Evolutionary conservation across 2,113 vertebrate species (phyloP).

Genomic region (Tachuris rubrigastra): DNA sequence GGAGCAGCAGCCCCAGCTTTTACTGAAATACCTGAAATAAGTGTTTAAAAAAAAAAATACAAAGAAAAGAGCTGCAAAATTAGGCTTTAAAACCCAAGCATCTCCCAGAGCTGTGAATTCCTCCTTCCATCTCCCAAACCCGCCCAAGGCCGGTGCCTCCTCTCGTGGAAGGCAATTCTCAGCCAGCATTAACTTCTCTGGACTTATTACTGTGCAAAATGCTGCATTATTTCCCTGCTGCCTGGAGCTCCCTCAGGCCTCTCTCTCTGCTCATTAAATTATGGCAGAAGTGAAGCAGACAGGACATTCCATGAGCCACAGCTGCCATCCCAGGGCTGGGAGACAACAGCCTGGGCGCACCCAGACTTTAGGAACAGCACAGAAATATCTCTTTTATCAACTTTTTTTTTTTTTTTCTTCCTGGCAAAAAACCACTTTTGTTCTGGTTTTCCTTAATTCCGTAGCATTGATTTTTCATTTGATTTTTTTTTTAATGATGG

Average conservation of each 20-base stretch:
- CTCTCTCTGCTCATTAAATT: neutral
- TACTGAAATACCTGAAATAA: neutral
- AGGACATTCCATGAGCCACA: fast-evolving
- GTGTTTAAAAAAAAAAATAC: fast-evolving
- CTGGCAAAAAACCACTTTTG: neutral
- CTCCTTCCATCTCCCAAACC: neutral
- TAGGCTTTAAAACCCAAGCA: neutral
- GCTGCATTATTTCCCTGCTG: neutral
- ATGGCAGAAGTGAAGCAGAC: neutral
- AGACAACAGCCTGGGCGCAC: neutral
- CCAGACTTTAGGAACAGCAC: neutral
- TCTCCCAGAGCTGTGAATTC: neutral
- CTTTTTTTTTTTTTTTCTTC: neutral
- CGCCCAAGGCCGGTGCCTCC: neutral
- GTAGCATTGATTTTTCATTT: neutral
- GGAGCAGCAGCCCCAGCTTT: neutral
- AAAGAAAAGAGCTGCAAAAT: neutral
- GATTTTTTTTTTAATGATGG: neutral
- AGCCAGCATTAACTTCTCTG: neutral
- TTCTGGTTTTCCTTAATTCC: neutral
- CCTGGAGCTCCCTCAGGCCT: neutral
- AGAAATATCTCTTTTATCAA: neutral
- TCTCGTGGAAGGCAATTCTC: neutral
- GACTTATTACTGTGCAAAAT: neutral
- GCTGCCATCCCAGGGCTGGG: neutral